These are phyloP conservation scores for Alces alces DNA, from an alignment of 2,113 vertebrate genomes.

Conservation along the genomic window DNA sequence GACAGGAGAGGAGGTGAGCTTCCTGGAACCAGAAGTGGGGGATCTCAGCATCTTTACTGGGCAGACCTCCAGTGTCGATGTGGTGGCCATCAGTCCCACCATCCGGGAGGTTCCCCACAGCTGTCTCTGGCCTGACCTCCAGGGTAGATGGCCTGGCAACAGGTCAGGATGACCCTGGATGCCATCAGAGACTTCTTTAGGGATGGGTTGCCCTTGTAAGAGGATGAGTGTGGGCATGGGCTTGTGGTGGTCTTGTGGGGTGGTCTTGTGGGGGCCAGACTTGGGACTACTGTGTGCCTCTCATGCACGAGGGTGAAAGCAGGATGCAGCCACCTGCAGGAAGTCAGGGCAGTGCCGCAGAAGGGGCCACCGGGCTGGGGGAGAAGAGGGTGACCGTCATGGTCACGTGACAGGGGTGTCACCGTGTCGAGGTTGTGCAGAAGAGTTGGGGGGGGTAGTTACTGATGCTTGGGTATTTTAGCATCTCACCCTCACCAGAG, in stretches of 20 bases:
- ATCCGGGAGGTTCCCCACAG: neutral
- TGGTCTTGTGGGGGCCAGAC: neutral
- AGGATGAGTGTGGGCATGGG: neutral
- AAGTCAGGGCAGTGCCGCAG: neutral
- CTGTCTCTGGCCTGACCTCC: neutral
- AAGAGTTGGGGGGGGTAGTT: too few relatives aligned
- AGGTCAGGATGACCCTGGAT: neutral
- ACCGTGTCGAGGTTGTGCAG: neutral
- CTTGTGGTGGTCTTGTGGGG: neutral
- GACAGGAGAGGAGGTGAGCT: neutral
- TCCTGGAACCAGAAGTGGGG: neutral
- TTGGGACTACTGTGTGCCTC: neutral
- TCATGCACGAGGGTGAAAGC: accelerated
- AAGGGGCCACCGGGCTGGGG: neutral
- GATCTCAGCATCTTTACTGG: neutral
- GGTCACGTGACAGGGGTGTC: neutral
- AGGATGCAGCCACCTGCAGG: neutral
- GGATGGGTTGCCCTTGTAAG: neutral
- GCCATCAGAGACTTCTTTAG: neutral
- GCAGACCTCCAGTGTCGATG: too few relatives aligned
- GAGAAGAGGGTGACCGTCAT: neutral
- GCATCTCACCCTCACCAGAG: neutral
- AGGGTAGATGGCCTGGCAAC: neutral
- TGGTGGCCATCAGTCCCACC: too few relatives aligned
- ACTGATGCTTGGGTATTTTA: neutral